Conservation (phyloP, 1,140 invertebrate genomes). For the Plectrocnemia conspersa region DNA sequence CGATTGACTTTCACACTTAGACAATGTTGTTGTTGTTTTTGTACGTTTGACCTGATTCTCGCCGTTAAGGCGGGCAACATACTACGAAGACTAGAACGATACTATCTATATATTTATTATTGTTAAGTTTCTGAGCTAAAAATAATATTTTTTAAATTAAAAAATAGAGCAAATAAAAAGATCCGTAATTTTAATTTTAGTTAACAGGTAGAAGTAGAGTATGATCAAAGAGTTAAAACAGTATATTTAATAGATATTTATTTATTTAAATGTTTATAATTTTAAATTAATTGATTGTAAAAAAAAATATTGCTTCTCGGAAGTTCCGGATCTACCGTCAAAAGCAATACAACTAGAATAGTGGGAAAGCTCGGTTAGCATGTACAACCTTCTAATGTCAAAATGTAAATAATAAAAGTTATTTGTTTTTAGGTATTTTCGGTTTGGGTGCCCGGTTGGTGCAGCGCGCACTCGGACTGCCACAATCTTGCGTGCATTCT, state of each 20-base stretch:
- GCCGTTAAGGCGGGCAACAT: neutral
- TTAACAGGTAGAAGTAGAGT: too few species aligned
- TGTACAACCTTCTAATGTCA: too few species aligned
- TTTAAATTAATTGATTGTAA: too few species aligned
- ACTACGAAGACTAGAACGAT: neutral
- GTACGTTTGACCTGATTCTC: neutral
- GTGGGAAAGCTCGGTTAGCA: too few species aligned
- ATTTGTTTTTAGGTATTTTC: slow-evolving; percentile 9
- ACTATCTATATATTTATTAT: neutral
- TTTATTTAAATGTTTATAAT: too few species aligned
- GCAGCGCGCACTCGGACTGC: slow-evolving; percentile 13
- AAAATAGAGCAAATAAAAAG: neutral
- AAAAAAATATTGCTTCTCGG: too few species aligned
- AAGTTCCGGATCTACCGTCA: too few species aligned
- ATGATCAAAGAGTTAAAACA: too few species aligned
- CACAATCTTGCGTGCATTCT: slow-evolving; percentile 52
- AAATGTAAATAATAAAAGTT: neutral
- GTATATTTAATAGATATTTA: too few species aligned
- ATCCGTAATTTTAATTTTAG: too few species aligned
- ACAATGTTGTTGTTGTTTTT: neutral
- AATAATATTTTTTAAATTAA: neutral
- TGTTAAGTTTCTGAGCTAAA: neutral
- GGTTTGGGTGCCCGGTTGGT: slow-evolving; percentile 16
- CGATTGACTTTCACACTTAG: slow-evolving; percentile 9
- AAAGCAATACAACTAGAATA: too few species aligned